Conservation (phyloP, 2,797 vertebrate genomes). For the Emys orbicularis region DNA sequence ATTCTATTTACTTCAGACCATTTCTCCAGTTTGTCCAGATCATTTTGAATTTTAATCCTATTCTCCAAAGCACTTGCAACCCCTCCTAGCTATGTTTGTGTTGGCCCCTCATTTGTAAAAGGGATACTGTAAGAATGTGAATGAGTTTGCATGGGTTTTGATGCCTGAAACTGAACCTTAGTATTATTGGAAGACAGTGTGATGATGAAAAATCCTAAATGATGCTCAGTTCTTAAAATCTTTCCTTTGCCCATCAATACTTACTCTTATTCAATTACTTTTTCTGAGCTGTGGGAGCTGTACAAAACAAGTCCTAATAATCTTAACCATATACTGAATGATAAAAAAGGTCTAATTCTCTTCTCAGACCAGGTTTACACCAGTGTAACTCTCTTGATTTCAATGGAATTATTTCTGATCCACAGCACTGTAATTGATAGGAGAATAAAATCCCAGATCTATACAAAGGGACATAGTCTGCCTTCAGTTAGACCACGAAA, state of each 20-base stretch:
- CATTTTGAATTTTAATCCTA: no score
- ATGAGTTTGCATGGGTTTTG: no score
- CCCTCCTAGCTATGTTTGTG: background rate
- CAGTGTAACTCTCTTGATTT: background rate
- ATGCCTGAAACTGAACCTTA: no score
- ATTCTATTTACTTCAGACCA: no score
- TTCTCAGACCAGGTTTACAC: background rate
- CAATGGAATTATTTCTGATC: background rate
- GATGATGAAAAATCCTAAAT: background rate
- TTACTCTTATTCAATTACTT: background rate
- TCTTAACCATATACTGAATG: background rate
- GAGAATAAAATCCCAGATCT: background rate
- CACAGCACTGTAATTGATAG: background rate
- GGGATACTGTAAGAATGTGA: background rate
- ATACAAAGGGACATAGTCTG: background rate
- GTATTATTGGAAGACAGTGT: background rate
- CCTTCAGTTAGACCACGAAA: background rate
- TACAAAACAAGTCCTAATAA: background rate
- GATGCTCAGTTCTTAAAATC: background rate
- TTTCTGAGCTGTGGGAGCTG: background rate
- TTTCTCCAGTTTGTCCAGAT: no score
- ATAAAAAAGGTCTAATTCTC: background rate
- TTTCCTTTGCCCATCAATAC: background rate
- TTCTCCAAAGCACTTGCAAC: no score
- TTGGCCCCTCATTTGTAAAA: background rate